A percentile compares a stretch with the other conserved stretches of the same genome.
These are phyloP conservation scores for Hylia prasina DNA, from an alignment of 2,113 vertebrate species.

Conservation along the genomic window DNA sequence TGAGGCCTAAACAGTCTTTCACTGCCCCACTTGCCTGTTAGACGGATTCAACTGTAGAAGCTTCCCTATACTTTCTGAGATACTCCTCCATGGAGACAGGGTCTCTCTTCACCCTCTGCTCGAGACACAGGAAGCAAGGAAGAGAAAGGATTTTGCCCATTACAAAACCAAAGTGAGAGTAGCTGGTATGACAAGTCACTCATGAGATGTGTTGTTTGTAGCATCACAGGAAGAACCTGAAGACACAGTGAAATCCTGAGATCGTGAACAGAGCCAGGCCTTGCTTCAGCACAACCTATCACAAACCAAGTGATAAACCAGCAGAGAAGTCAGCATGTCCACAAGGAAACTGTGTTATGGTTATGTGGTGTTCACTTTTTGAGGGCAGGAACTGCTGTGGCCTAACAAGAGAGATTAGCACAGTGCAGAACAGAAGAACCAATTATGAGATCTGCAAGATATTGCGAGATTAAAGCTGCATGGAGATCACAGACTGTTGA, in stretches of 20 bases:
- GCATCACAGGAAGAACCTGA: background rate
- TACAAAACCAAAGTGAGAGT: background rate
- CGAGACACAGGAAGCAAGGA: background rate
- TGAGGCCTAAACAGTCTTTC: background rate
- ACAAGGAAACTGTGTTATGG: background rate
- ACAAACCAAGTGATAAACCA: background rate
- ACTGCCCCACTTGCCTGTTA: background rate
- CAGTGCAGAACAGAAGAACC: background rate
- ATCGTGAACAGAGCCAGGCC: background rate
- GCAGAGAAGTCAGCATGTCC: background rate
- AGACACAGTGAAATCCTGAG: background rate
- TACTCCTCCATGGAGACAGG: rapidly evolving
- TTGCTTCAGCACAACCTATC: background rate
- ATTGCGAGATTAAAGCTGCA: background rate
- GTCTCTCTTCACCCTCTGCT: background rate
- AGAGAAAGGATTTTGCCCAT: background rate
- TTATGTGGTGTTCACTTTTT: background rate
- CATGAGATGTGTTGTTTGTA: background rate
- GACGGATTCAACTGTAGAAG: background rate
- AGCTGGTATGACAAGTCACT: background rate
- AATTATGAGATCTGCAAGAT: background rate
- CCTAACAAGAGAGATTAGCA: background rate
- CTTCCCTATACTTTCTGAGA: background rate
- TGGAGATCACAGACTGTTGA: background rate
- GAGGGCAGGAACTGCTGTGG: background rate